Conservation (phyloP, 2,797 vertebrate species). For the Acestrorhynchus altus region DNA sequence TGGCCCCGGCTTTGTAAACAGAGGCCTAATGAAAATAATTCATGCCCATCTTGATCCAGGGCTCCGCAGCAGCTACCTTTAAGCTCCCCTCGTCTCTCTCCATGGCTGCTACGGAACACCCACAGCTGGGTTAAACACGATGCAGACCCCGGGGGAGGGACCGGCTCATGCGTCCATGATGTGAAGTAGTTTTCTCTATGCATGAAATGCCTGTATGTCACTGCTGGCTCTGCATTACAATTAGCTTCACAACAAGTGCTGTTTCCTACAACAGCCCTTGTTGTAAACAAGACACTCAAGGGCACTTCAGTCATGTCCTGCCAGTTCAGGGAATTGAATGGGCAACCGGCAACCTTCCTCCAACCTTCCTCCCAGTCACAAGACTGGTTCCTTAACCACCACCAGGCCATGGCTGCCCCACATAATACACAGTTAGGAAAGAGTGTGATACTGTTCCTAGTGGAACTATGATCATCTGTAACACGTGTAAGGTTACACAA, state of each 20-base stretch:
- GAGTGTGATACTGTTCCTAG: no score
- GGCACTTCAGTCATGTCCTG: no score
- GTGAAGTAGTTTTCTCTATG: neutral
- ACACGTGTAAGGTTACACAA: no score
- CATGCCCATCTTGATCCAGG: slow-evolving; percentile 42
- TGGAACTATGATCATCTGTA: neutral
- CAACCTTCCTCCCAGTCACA: no score
- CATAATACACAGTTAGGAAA: no score
- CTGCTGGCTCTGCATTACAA: slow-evolving; percentile 12
- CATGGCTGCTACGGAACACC: neutral
- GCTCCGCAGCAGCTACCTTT: neutral
- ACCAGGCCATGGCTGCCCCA: no score
- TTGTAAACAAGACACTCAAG: no score
- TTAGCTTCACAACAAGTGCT: slow-evolving; percentile 11
- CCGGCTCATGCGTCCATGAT: neutral
- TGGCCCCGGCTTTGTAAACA: slow-evolving; percentile 52
- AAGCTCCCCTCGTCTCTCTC: slow-evolving; percentile 4
- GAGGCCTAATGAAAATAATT: slow-evolving; percentile 53
- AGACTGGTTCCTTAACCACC: no score
- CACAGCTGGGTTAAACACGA: neutral
- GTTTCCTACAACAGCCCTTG: no score
- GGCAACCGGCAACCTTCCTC: no score
- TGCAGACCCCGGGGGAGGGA: slow-evolving; percentile 8
- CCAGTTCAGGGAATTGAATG: no score
- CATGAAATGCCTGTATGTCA: slow-evolving; percentile 15